Conservation (phyloP, 1,140 invertebrate species). For the Ctenoplectra terminalis region DNA sequence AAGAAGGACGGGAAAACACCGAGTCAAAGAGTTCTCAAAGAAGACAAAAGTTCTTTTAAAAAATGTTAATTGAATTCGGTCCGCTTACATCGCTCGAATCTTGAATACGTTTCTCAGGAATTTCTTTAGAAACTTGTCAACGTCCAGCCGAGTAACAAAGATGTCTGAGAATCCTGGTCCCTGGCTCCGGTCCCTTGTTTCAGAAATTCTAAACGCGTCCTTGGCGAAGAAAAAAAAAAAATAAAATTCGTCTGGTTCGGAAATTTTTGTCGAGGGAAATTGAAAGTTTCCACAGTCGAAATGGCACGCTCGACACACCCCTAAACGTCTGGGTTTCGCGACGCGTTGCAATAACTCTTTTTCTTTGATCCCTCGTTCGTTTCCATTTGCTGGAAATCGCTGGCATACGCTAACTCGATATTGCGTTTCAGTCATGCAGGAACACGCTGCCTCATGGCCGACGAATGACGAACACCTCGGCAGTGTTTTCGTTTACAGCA, state of each 20-base stretch:
- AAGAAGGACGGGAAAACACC: background rate
- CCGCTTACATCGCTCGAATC: background rate
- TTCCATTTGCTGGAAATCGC: conserved; percentile 36
- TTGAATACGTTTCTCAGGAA: background rate
- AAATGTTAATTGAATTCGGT: conserved; percentile 19
- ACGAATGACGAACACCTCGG: conserved; percentile 3
- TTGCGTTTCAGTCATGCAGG: conserved; percentile 46
- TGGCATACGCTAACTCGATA: conserved; percentile 41
- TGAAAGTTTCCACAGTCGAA: background rate
- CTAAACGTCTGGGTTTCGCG: background rate
- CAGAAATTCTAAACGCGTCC: background rate
- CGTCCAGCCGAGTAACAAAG: background rate
- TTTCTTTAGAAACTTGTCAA: background rate
- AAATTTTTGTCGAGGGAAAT: background rate
- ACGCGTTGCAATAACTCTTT: conserved; percentile 39
- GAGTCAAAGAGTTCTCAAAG: background rate
- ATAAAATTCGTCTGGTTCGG: too few relatives aligned
- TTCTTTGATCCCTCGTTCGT: conserved; percentile 45
- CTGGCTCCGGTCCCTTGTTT: too few relatives aligned
- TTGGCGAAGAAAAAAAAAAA: background rate
- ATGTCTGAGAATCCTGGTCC: background rate
- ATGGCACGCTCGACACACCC: background rate
- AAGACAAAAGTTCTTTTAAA: conserved; percentile 1
- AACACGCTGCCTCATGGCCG: background rate
- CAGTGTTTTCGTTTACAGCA: background rate